A percentile compares a stretch with the other conserved stretches of the same genome.
Conservation (phyloP, 1,140 invertebrate species). For the Chymomyza costata region DNA sequence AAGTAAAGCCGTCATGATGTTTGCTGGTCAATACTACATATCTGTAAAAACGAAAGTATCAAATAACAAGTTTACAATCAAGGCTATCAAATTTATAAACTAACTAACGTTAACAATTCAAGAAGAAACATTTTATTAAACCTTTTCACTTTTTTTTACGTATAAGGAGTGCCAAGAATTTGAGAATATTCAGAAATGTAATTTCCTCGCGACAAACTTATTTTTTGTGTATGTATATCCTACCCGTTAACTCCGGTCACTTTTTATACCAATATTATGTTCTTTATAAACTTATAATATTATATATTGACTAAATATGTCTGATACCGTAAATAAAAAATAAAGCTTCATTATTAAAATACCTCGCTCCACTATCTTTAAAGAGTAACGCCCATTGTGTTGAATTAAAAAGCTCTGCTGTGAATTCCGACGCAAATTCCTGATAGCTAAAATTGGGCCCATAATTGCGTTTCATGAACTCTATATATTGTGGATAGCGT, state of each 20-base stretch:
- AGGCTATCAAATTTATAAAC: no score
- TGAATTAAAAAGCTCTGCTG: constrained; percentile 88
- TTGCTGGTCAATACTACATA: constrained; percentile 94
- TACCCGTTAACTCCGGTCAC: no score
- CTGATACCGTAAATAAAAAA: neutral
- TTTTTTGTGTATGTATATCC: neutral
- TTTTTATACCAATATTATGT: no score
- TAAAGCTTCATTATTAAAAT: no score
- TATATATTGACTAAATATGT: no score
- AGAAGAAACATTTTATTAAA: neutral
- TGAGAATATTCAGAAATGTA: no score
- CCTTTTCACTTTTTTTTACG: neutral
- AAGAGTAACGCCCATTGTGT: constrained; percentile 86
- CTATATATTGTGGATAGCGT: constrained; percentile 61
- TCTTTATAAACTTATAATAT: no score
- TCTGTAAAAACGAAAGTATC: constrained; percentile 77
- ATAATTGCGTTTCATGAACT: constrained; percentile 87
- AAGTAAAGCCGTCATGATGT: constrained; percentile 94
- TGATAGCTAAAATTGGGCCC: constrained; percentile 89
- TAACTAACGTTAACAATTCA: no score
- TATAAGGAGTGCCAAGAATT: no score
- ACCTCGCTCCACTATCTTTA: constrained; percentile 86
- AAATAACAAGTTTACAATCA: neutral
- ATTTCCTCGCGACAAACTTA: no score
- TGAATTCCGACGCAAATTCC: constrained; percentile 89